Conservation (phyloP, 2,888 invertebrate species). For the Imbricaverruca yamaguchii region DNA sequence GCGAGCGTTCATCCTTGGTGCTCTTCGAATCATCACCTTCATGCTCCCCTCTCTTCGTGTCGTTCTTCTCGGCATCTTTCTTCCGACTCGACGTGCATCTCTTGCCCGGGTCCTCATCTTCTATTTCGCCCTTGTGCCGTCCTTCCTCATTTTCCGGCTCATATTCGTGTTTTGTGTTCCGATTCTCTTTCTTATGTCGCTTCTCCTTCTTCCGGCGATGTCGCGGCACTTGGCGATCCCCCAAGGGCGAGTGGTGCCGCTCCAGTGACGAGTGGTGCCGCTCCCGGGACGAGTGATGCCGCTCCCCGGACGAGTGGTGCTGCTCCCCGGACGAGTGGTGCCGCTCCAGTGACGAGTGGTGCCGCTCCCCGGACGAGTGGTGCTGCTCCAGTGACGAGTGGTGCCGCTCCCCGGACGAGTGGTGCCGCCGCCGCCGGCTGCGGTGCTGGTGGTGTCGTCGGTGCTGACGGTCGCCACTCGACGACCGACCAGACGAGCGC, state of each 20-base stretch:
- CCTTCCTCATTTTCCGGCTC: not conserved
- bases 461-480: not conserved
- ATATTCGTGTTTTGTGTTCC: not conserved
- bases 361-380: too few species aligned
- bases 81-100: not conserved
- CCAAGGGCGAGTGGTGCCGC: not conserved
- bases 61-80: too few species aligned
- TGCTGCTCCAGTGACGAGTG: too few species aligned
- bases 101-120: not conserved
- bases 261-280: not conserved
- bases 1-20: too few species aligned
- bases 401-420: too few species aligned
- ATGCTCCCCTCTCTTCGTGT: too few species aligned
- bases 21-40: too few species aligned
- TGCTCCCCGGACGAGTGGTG: not conserved
- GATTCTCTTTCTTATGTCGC: not conserved
- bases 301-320: not conserved
- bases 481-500: not conserved
- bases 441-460: not conserved
- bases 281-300: not conserved
- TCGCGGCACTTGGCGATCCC: not conserved
- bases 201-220: not conserved
- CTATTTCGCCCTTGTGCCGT: not conserved
- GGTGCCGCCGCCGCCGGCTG: not conserved
- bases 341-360: not conserved